Base-by-base conservation (phyloP, 2,797 vertebrate genomes). In the Mus spretus region DNA sequence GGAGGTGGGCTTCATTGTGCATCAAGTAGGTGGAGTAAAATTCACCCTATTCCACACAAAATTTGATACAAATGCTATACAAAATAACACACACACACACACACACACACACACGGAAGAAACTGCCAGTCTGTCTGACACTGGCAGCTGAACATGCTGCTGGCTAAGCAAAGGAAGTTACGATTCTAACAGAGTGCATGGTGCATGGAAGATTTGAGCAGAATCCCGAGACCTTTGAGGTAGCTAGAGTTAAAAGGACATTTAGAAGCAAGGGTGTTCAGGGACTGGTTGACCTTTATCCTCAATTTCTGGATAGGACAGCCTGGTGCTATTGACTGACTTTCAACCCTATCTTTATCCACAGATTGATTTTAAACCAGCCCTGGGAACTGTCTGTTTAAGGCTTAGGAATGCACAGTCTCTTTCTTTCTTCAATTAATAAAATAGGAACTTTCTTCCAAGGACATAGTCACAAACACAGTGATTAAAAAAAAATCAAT, bases 381-480 rank as follows among this genome's bases (percentile, higher is more conserved):
- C 92, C 89, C 53, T 57, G 61, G 20, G 26, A 28, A 87, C 84
- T 77, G 10, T 2, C 4, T 84, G 13, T 81, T 89, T 17, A 79
- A 91, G 20, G 2, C 28, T 81, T 57, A 24, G 31, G 40, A n/a
- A 53, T 70, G n/a, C 84, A 24, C 44, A 28, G 17, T 77, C 15
- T 92, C 57, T 90, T 92, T n/a, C 26, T 75, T 93, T 86, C 59
- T 91, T 77, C 12, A 89, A 55, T 91, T 85, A 91, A 34, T 70
- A 67, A 88, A 55, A 77, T 47, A 67, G 47, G 3, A 67, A 13
- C 7, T 40, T 67, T 87, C 26, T 89, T 20, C 5, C 57, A 50
- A 19, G 63, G 31, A 82, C 14, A 50, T 20, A 1, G 10, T 3
- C 50, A 34, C 31, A 78, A 84, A 3, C n/a, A 85, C 24, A 91